Evolutionary conservation across 2,888 invertebrate species (phyloP).

Genomic region (Ectemnius lituratus): DNA sequence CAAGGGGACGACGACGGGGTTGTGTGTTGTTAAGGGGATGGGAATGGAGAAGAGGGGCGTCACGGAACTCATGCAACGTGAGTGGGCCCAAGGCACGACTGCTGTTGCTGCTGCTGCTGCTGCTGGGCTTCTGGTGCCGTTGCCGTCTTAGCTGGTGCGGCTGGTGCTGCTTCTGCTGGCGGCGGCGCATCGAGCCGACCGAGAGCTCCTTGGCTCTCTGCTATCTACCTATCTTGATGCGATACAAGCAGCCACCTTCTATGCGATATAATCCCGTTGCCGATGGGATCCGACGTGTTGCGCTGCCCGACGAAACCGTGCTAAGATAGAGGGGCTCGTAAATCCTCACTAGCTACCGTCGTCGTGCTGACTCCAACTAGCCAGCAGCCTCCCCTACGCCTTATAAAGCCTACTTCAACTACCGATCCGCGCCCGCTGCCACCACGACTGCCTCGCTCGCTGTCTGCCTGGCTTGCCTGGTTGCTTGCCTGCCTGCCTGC

Average conservation of each 20-base stretch:
- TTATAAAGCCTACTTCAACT: constrained; percentile 61
- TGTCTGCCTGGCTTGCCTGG: too few species aligned
- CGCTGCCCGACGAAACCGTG: constrained; percentile 70
- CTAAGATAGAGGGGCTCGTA: constrained; percentile 70
- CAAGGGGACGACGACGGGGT: constrained; percentile 9
- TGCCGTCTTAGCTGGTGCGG: constrained; percentile 35
- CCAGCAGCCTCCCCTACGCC: constrained; percentile 61
- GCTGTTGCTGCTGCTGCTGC: constrained; percentile 57
- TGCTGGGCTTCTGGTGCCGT: constrained; percentile 27
- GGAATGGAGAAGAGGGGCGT: constrained; percentile 64
- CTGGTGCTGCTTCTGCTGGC: constrained; percentile 18
- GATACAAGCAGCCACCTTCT: constrained; percentile 70
- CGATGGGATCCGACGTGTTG: constrained; percentile 74
- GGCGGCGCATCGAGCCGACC: constrained; percentile 46
- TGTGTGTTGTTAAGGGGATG: constrained; percentile 48
- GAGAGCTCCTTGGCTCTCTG: constrained; percentile 43
- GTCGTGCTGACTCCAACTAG: constrained; percentile 67
- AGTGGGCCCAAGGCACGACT: constrained; percentile 72
- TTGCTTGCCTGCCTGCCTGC: too few species aligned
- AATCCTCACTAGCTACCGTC: constrained; percentile 75
- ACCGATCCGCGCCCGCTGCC: constrained; percentile 56
- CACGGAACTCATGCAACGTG: constrained; percentile 76
- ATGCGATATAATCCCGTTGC: constrained; percentile 75
- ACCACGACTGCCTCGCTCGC: constrained; percentile 1
- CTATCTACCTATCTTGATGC: constrained; percentile 71